A percentile compares a stretch with the other conserved stretches of the same genome.
phyloP scores from a whole-genome alignment of 2,888 invertebrate genomes.

The Carcina quercana region DNA sequence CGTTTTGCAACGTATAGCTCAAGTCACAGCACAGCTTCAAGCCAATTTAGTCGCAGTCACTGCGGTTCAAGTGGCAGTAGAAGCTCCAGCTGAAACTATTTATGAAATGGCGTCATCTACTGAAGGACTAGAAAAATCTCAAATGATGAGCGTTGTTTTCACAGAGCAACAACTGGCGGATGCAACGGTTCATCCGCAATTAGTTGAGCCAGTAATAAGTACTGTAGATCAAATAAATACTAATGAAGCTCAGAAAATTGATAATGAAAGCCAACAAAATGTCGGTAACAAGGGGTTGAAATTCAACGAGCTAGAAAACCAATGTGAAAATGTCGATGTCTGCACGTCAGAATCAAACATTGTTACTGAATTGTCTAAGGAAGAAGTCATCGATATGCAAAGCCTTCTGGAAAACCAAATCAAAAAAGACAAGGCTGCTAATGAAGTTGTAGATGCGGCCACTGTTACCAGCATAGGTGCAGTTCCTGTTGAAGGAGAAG shows the following conservation, averaged over 20 bases:
- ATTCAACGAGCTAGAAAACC: no score
- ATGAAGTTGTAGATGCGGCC: no score
- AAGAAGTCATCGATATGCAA: no score
- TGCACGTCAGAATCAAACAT: no score
- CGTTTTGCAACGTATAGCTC: constrained; percentile 31
- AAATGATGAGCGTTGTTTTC: neutral
- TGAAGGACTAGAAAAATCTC: constrained; percentile 4
- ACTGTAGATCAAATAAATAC: neutral
- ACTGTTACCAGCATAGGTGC: no score
- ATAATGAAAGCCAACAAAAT: no score
- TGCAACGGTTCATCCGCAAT: neutral
- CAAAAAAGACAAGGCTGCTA: no score
- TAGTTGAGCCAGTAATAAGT: neutral
- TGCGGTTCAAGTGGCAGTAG: constrained; percentile 25
- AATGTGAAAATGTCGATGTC: no score
- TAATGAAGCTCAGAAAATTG: neutral
- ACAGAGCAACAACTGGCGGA: neutral
- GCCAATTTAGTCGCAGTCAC: constrained; percentile 38
- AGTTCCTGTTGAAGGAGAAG: no score
- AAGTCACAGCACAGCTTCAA: constrained; percentile 39
- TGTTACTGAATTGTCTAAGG: no score
- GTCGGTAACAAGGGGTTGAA: no score
- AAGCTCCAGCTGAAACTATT: constrained; percentile 19
- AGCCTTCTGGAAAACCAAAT: no score
- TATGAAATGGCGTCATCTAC: constrained; percentile 7